A percentile compares a stretch with the other conserved stretches of the same genome.
Conservation (phyloP, 2,888 invertebrate species). For the Chymomyza fuscimana region DNA sequence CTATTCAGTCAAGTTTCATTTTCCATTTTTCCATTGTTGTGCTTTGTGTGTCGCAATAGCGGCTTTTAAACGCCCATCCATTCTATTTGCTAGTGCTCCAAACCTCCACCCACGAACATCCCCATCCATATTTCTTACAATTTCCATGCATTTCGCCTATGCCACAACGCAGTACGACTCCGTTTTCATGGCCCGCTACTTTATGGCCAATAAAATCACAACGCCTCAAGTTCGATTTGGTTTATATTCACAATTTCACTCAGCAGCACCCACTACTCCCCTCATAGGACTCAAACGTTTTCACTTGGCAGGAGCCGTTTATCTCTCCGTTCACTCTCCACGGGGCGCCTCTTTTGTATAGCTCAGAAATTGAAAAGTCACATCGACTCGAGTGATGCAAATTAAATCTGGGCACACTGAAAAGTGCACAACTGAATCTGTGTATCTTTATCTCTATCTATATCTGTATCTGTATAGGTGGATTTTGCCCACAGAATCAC, state of each 20-base stretch:
- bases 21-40: slow-evolving; percentile 51
- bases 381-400: not conserved
- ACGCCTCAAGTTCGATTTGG: slow-evolving; percentile 51
- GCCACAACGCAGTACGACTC: slow-evolving; percentile 35
- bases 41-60: slow-evolving; percentile 56
- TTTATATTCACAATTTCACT: not conserved
- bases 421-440: not conserved
- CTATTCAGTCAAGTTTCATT: slow-evolving; percentile 67
- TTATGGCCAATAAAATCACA: slow-evolving; percentile 72
- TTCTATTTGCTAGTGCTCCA: slow-evolving; percentile 10
- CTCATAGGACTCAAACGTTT: slow-evolving; percentile 34
- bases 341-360: not conserved
- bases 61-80: slow-evolving; percentile 65
- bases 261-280: not conserved
- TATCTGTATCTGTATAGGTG: not conserved
- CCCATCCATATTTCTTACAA: not conserved
- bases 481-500: not conserved
- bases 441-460: no score
- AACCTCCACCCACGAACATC: not conserved
- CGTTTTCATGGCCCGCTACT: slow-evolving; percentile 62
- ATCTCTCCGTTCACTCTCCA: slow-evolving; percentile 47
- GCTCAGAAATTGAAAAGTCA: slow-evolving; percentile 60
- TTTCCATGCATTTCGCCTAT: not conserved
- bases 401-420: not conserved
- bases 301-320: slow-evolving; percentile 52